Conservation (phyloP, 2,888 invertebrate species). For the Clusia tigrina region DNA sequence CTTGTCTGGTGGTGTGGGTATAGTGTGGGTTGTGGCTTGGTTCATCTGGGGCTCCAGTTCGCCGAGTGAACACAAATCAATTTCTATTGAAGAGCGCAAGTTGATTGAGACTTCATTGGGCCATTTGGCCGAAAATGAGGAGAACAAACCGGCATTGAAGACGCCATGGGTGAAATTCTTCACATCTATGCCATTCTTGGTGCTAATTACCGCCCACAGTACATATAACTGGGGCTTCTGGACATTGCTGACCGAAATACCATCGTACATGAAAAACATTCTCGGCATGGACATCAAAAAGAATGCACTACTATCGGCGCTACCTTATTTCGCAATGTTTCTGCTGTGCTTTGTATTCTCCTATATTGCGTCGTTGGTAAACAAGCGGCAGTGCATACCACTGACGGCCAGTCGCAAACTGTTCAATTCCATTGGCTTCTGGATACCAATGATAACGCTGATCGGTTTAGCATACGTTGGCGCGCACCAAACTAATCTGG, state of each 20-base stretch:
- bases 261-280: constrained; percentile 79
- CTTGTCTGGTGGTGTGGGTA: constrained; percentile 72
- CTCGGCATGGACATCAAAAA: constrained; percentile 75
- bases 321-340: constrained; percentile 80
- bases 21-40: constrained; percentile 71
- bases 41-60: constrained; percentile 72
- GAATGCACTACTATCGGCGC: constrained; percentile 74
- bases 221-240: constrained; percentile 83
- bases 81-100: constrained; percentile 70
- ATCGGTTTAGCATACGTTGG: constrained; percentile 69
- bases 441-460: constrained; percentile 76
- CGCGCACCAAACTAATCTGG: constrained; percentile 61
- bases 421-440: constrained; percentile 70
- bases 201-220: constrained; percentile 75
- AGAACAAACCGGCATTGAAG: constrained; percentile 50
- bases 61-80: constrained; percentile 70
- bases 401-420: constrained; percentile 64
- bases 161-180: constrained; percentile 81
- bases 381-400: constrained; percentile 53
- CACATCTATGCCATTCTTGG: constrained; percentile 79
- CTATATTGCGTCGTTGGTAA: constrained; percentile 68
- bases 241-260: constrained; percentile 83
- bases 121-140: constrained; percentile 47
- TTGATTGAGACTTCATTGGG: constrained; percentile 75
- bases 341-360: constrained; percentile 76